These are phyloP conservation scores for Heliconius aoede DNA, from an alignment of 2,888 invertebrate species.

Conservation along the genomic window DNA sequence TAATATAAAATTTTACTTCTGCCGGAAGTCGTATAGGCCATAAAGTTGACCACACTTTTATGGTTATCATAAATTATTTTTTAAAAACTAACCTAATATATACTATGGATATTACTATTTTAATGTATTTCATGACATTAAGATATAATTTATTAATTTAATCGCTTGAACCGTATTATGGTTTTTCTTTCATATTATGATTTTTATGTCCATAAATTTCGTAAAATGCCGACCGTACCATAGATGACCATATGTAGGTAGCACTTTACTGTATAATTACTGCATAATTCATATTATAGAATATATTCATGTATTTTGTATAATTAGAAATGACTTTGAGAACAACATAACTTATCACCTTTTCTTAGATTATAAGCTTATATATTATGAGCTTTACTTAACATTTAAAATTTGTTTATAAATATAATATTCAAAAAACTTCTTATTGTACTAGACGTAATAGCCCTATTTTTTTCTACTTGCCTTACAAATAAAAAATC, in stretches of 20 bases:
- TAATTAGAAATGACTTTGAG: background rate
- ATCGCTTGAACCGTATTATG: background rate
- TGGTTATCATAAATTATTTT: conserved; percentile 32
- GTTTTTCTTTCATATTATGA: conserved; percentile 8
- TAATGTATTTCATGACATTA: conserved; percentile 19
- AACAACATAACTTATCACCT: background rate
- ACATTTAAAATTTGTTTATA: background rate
- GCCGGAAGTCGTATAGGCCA: conserved; percentile 33
- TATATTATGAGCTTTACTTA: background rate
- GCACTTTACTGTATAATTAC: background rate
- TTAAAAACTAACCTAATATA: conserved; percentile 10
- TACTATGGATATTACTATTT: conserved; percentile 23
- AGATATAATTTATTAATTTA: conserved; percentile 30
- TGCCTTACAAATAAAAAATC: background rate
- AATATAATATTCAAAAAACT: background rate
- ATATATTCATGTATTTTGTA: background rate
- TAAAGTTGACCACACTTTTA: conserved; percentile 36
- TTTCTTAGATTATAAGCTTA: background rate
- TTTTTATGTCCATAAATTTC: conserved; percentile 19
- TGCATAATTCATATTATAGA: background rate
- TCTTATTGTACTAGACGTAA: background rate
- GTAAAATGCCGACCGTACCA: background rate
- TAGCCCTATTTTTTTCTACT: too few species aligned
- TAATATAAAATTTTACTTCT: conserved; percentile 28
- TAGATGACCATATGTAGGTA: background rate